Evolutionary conservation across 2,797 vertebrate species (phyloP), one percentile per base, ranked within the genome.

Genomic region (Anisognathus igniventris): DNA sequence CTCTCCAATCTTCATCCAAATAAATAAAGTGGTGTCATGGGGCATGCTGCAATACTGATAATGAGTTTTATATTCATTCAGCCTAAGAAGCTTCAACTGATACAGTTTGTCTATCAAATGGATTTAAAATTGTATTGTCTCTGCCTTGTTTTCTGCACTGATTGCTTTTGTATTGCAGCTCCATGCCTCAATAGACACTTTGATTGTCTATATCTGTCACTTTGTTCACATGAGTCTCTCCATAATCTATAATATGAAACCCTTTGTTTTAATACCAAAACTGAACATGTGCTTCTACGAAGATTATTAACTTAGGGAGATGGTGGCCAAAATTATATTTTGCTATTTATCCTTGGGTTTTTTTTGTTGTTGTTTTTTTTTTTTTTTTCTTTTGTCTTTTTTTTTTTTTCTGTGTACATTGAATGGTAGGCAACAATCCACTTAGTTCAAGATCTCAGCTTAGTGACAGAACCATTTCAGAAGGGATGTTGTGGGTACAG

Each of bases 171-270:
- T 94, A 92, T 86, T 79, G 91, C 91, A 96, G 90, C 90, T 97
- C 97, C 95, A 94, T 97, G 98, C 96, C 97, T 97, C 97, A 97
- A 77, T 92, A 97, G 96, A 95, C 40, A 53, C 73, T 96, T 96
- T 94, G 97, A 97, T 97, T 97, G 90, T 96, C 84, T 97, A 2
- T 93, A 95, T 96, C 95, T 95, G 75, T 85, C 92, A 79, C 95
- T 96, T 96, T 94, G 87, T 97, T 97, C 95, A 91, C 88, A 85
- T 20, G 67, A 91, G 60, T 96, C 56, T 93, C 54, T 82, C 94
- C 58, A 61, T 95, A 96, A 97, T 97, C 78, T 97, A 82, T 92
- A 96, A 87, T 95, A 93, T 67, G 73, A 91, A 95, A 83, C 73
- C 54, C 90, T 96, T 94, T 67, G 53, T 78, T 94, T 96, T 92